Conservation (phyloP, 2,113 vertebrate genomes). For the Plecturocebus donacophilus region DNA sequence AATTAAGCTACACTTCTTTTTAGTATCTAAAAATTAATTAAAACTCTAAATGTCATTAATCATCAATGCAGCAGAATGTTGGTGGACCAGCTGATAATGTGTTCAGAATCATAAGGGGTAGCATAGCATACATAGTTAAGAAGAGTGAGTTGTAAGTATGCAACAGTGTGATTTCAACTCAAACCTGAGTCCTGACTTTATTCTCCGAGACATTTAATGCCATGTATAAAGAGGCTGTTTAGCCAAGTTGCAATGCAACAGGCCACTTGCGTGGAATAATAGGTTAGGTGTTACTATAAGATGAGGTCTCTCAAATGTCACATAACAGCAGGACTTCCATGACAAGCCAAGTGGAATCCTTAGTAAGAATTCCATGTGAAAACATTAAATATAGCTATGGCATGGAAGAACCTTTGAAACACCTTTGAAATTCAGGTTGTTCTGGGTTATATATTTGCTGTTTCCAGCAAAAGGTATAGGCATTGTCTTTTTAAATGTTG, state of each 20-base stretch:
- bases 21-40: constrained; percentile 83
- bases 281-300: constrained; percentile 67
- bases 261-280: constrained; percentile 49
- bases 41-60: constrained; percentile 83
- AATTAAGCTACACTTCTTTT: constrained; percentile 81
- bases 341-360: constrained; percentile 49
- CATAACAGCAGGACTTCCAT: constrained; percentile 69
- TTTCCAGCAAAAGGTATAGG: constrained; percentile 70
- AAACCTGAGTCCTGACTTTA: constrained; percentile 58
- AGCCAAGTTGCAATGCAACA: constrained; percentile 68
- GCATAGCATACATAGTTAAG: constrained; percentile 53
- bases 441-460: constrained; percentile 50
- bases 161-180: constrained; percentile 69
- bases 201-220: constrained; percentile 53
- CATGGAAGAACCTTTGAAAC: constrained; percentile 5
- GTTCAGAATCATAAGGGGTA: constrained; percentile 71
- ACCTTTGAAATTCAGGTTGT: constrained; percentile 62
- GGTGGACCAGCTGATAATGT: constrained; percentile 73
- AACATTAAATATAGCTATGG: constrained; percentile 55
- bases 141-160: constrained; percentile 68
- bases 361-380: constrained; percentile 35
- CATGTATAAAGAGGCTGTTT: constrained; percentile 43
- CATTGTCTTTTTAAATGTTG: constrained; percentile 68
- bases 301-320: constrained; percentile 74
- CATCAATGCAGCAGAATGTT: constrained; percentile 70